phyloP scores from a whole-genome alignment of 2,797 vertebrate species.

The Triplophysa bombifrons region DNA sequence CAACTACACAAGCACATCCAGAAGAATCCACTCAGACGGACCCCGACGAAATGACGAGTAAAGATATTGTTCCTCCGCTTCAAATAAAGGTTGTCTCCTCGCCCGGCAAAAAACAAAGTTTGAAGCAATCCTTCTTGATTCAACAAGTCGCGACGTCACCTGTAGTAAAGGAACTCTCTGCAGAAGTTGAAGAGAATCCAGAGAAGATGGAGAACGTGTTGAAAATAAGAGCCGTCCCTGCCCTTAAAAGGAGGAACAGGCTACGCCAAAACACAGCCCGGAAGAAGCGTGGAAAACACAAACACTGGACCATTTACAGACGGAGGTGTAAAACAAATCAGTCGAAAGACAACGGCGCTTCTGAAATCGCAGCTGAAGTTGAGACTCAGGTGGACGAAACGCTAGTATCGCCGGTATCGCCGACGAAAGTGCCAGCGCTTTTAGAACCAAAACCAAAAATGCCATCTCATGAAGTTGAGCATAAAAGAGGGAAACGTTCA shows the following conservation, averaged over 20 bases:
- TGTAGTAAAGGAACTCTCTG: conserved; percentile 66
- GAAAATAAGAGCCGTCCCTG: conserved; percentile 56
- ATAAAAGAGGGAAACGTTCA: conserved; percentile 63
- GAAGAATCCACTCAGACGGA: conserved; percentile 65
- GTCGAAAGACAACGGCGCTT: conserved; percentile 50
- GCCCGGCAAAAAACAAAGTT: conserved; percentile 75
- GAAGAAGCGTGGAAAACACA: conserved; percentile 64
- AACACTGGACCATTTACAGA: conserved; percentile 63
- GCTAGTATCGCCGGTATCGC: conserved; percentile 59
- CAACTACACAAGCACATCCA: conserved; percentile 57
- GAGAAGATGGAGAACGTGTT: conserved; percentile 50
- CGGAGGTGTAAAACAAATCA: conserved; percentile 61
- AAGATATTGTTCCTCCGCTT: conserved; percentile 74
- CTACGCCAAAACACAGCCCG: conserved; percentile 60
- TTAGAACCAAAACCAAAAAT: conserved; percentile 66
- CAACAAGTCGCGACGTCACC: conserved; percentile 69
- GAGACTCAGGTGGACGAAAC: conserved; percentile 65
- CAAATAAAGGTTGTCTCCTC: conserved; percentile 81
- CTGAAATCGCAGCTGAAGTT: conserved; percentile 47
- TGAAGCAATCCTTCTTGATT: conserved; percentile 78
- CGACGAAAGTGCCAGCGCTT: conserved; percentile 57
- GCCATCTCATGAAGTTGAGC: conserved; percentile 60
- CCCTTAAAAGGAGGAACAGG: conserved; percentile 67
- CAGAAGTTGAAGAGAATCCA: conserved; percentile 60
- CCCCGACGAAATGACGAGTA: conserved; percentile 48